phyloP scores from a whole-genome alignment of 2,888 invertebrate species.

The Thumatha senex region DNA sequence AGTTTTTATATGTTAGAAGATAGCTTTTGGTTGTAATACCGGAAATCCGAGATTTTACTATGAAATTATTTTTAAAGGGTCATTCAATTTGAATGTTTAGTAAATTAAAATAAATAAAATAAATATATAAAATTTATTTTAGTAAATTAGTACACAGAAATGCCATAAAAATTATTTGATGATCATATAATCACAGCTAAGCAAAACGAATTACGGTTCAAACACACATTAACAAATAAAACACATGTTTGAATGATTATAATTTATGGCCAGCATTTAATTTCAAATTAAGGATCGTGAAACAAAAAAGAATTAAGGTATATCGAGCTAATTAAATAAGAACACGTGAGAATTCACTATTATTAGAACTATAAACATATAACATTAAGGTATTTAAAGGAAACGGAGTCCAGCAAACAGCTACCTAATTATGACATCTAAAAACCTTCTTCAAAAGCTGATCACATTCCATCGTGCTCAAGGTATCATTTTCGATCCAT shows the following conservation, averaged over 20 bases:
- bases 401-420: no score
- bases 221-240: conserved; percentile 11
- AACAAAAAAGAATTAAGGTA: conserved; percentile 4
- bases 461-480: no score
- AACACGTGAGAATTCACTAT: neutral
- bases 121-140: no score
- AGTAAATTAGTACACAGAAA: no score
- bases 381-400: no score
- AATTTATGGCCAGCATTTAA: conserved; percentile 12
- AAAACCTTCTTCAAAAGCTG: no score
- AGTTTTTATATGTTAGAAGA: no score
- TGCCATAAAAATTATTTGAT: neutral
- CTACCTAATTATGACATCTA: no score
- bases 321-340: conserved; percentile 14
- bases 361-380: no score
- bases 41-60: neutral
- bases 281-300: conserved; percentile 8
- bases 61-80: neutral
- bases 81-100: neutral
- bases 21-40: neutral
- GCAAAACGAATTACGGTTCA: neutral
- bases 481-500: no score
- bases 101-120: no score
- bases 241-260: conserved; percentile 18
- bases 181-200: neutral